A percentile compares a stretch with the other conserved stretches of the same genome.
These are phyloP conservation scores for Lithobates sylvaticus DNA, from an alignment of 2,797 vertebrate genomes.

Conservation along the genomic window DNA sequence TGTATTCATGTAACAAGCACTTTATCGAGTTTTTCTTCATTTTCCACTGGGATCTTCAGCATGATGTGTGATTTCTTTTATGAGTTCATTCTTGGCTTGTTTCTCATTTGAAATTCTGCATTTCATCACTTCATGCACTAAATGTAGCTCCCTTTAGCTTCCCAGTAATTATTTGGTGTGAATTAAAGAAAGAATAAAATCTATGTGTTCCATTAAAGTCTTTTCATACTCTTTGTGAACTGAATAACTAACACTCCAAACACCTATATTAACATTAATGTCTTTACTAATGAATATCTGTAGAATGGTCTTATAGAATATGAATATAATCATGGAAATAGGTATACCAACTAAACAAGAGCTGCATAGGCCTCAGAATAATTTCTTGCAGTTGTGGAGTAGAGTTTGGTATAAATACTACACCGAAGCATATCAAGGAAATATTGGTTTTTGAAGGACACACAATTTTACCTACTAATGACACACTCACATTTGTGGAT, in stretches of 20 bases:
- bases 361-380: too few relatives aligned
- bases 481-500: too few relatives aligned
- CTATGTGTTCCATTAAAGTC: slow-evolving; percentile 28
- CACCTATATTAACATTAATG: background rate
- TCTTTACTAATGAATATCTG: background rate
- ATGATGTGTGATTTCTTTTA: slow-evolving; percentile 29
- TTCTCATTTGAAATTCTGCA: slow-evolving; percentile 23
- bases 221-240: background rate
- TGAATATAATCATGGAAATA: too few relatives aligned
- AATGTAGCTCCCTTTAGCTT: background rate
- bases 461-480: too few relatives aligned
- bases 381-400: too few relatives aligned
- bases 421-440: too few relatives aligned
- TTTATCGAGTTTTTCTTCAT: slow-evolving; percentile 16
- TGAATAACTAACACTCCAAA: slow-evolving; percentile 15
- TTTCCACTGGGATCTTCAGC: slow-evolving; percentile 29
- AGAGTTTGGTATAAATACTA: too few relatives aligned
- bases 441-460: too few relatives aligned
- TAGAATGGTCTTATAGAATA: background rate
- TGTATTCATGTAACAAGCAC: slow-evolving; percentile 37
- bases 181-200: slow-evolving; percentile 26
- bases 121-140: slow-evolving; percentile 19
- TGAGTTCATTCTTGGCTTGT: slow-evolving; percentile 15
- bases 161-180: slow-evolving; percentile 33
- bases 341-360: too few relatives aligned